These are phyloP conservation scores for Lipophrys pholis DNA, from an alignment of 2,113 vertebrate genomes.

Conservation along the genomic window DNA sequence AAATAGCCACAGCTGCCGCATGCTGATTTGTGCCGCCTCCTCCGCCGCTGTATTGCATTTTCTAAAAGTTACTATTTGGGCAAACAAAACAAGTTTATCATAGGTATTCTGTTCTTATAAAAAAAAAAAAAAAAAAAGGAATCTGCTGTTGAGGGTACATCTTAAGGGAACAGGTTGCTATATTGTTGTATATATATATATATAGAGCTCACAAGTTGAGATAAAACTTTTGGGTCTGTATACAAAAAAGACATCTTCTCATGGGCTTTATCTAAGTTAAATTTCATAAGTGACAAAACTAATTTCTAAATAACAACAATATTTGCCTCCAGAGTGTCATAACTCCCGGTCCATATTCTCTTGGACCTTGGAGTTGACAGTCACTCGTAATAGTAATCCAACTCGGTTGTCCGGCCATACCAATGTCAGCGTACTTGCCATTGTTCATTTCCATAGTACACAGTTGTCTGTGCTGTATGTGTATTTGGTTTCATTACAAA, in stretches of 20 bases:
- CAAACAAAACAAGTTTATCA: slow-evolving; percentile 6
- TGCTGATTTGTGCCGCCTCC: slow-evolving; percentile 21
- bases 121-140: slow-evolving; percentile 8
- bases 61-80: slow-evolving; percentile 8
- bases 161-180: slow-evolving; percentile 22
- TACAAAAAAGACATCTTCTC: not conserved
- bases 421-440: too few species aligned
- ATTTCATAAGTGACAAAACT: not conserved
- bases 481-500: too few species aligned
- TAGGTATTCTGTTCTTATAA: slow-evolving; percentile 1
- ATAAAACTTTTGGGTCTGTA: slow-evolving; percentile 1
- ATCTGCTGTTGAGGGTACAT: not conserved
- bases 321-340: too few species aligned
- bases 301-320: not conserved
- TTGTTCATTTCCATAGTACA: too few species aligned
- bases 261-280: not conserved
- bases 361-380: too few species aligned
- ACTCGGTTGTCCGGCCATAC: too few species aligned
- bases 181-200: not conserved
- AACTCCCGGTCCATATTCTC: too few species aligned
- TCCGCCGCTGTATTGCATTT: not conserved
- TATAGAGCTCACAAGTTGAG: slow-evolving; percentile 14
- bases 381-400: too few species aligned
- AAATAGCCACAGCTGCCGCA: slow-evolving; percentile 14
- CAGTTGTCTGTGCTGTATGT: too few species aligned